Evolutionary conservation across 2,888 invertebrate genomes (phyloP), one percentile per base, ranked within the genome.

Genomic region (Drosophila neutralis): DNA sequence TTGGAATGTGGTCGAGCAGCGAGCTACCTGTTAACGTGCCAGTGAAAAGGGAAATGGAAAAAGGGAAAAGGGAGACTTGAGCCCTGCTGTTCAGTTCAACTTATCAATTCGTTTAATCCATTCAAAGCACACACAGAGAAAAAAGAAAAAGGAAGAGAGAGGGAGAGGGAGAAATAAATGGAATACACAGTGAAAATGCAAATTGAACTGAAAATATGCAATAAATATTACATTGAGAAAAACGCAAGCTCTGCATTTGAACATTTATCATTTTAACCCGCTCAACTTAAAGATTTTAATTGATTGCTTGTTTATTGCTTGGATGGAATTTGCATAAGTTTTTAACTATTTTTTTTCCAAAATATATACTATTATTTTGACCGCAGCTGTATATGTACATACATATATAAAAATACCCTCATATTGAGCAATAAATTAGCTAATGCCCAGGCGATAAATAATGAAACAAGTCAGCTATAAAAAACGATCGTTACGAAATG

Each of bases 361-460:
- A 31, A 31, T 3, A 10, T 31, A 10, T 31, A 10, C 31, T 33
- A 3, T 33, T 10, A 33, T 33, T 10, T 33, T 10, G 33, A 33
- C 33, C 15, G 36, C 36, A 36, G 36, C 36, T 2, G 18, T 18
- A 8, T 38, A 18, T 38, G 38, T 18, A 18, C 18, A 18, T 8
- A 18, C 8, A 8, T 18, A 36, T 18, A n/a, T 38, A 38, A n/a
- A 38, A 38, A 38, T 38, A 10, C 18, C 8, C 40, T 40, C 40
- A n/a, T n/a, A n/a, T n/a, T 40, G n/a, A 40, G 10, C n/a, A 40
- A 40, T 40, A 40, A 40, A 40, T n/a, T 40, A 40, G 40, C 36
- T 5, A 36, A 36, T 36, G 6, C 36, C 5, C 36, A 36, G 40
- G n/a, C 21, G 21, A 24, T 45, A 45, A 45, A 6, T 13, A 13